A percentile compares a stretch with the other conserved stretches of the same genome.
Conservation (phyloP, 2,113 vertebrate species). For the Megaceryle maxima region DNA sequence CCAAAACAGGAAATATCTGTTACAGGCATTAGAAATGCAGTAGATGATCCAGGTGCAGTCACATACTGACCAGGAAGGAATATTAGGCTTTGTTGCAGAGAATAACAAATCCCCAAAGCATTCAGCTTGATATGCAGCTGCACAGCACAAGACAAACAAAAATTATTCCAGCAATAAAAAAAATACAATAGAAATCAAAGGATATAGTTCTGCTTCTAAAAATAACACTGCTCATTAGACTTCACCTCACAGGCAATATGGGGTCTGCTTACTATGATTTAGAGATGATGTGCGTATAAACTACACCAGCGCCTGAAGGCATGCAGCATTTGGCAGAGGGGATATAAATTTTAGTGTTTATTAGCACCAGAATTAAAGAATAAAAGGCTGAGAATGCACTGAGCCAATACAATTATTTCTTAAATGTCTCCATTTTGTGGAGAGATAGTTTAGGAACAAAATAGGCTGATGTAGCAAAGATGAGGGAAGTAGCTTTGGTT, state of each 20-base stretch:
- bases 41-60: constrained; percentile 64
- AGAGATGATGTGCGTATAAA: neutral
- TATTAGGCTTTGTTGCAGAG: constrained; percentile 58
- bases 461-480: neutral
- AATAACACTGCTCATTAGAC: constrained; percentile 58
- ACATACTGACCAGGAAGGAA: constrained; percentile 61
- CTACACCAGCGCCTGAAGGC: neutral
- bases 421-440: neutral
- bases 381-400: neutral
- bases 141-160: constrained; percentile 66
- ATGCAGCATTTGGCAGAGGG: neutral
- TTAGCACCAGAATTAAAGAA: constrained; percentile 28
- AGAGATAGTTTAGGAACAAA: neutral
- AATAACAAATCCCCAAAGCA: constrained; percentile 64
- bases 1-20: constrained; percentile 76
- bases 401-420: neutral
- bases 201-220: constrained; percentile 62
- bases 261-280: constrained; percentile 9
- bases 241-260: constrained; percentile 47
- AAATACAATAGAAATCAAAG: constrained; percentile 70
- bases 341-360: constrained; percentile 23
- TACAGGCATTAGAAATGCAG: constrained; percentile 41
- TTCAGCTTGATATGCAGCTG: constrained; percentile 65
- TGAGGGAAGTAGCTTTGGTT: neutral
- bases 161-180: constrained; percentile 50